These are phyloP conservation scores for Dysidea cf. avara DNA, from an alignment of 37 sponge, comb jelly and placozoan species.

Conservation along the genomic window DNA sequence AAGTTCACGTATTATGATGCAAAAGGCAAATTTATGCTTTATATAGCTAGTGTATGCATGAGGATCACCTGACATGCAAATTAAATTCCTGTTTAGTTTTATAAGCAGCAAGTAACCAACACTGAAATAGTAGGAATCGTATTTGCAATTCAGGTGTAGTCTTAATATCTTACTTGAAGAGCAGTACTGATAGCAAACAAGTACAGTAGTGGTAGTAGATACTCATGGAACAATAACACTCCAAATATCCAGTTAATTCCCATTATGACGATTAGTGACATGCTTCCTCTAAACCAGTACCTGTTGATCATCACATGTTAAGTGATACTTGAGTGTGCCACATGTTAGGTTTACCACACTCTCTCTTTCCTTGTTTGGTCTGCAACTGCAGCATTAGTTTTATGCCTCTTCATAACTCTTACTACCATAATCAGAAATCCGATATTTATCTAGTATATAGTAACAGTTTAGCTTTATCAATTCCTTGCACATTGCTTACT, in stretches of 20 bases:
- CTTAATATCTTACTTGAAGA: slow-evolving; percentile 33
- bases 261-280: slow-evolving; percentile 48
- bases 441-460: slow-evolving; percentile 31
- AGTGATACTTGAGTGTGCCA: not conserved
- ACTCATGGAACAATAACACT: slow-evolving; percentile 27
- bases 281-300: slow-evolving; percentile 47
- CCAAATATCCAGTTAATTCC: slow-evolving; percentile 65
- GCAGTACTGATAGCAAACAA: slow-evolving; percentile 35
- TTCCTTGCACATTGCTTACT: not conserved
- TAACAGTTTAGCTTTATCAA: not conserved
- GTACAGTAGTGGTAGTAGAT: slow-evolving; percentile 30
- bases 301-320: slow-evolving; percentile 5
- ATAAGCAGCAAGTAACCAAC: no score
- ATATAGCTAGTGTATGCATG: no score
- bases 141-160: not conserved
- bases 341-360: not conserved
- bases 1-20: no score
- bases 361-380: not conserved
- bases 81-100: no score
- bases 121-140: no score
- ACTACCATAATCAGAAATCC: slow-evolving; percentile 55
- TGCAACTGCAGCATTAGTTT: not conserved
- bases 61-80: no score
- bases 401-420: slow-evolving; percentile 36
- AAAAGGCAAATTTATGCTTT: no score